phyloP scores from a whole-genome alignment of 2,797 vertebrate genomes.

The Acrossocheilus fasciatus region DNA sequence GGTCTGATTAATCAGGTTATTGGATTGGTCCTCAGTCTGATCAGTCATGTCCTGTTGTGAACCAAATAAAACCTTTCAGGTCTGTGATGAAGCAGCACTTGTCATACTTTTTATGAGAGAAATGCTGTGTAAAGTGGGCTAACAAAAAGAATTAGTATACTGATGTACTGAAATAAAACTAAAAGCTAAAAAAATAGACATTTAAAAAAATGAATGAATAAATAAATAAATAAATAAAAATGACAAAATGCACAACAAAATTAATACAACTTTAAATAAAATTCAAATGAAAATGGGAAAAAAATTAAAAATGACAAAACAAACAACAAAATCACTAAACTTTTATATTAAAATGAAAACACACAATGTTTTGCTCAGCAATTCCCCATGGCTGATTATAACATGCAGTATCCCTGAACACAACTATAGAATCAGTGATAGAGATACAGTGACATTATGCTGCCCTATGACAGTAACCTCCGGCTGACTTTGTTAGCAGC shows the following conservation, averaged over 20 bases:
- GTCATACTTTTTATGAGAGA: neutral
- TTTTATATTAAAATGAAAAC: neutral
- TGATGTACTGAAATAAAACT: neutral
- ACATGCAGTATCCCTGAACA: neutral
- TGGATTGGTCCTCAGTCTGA: slow-evolving; percentile 43
- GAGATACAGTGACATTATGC: neutral
- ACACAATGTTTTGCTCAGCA: neutral
- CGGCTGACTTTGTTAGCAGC: slow-evolving; percentile 20
- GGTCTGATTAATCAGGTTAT: slow-evolving; percentile 52
- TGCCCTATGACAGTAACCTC: neutral
- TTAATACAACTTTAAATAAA: neutral
- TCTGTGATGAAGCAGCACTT: neutral
- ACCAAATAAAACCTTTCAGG: slow-evolving; percentile 36
- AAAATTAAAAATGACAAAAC: no score
- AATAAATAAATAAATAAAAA: no score
- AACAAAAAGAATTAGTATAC: neutral
- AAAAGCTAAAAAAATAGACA: no score
- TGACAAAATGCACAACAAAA: neutral
- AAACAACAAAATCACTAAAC: no score
- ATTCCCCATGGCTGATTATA: neutral
- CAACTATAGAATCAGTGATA: neutral
- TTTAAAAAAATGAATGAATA: no score
- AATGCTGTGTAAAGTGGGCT: neutral
- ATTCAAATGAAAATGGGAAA: neutral
- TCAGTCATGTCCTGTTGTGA: slow-evolving; percentile 23